Conservation (phyloP, 2,888 invertebrate species). For the Lycocerus yunnanus region DNA sequence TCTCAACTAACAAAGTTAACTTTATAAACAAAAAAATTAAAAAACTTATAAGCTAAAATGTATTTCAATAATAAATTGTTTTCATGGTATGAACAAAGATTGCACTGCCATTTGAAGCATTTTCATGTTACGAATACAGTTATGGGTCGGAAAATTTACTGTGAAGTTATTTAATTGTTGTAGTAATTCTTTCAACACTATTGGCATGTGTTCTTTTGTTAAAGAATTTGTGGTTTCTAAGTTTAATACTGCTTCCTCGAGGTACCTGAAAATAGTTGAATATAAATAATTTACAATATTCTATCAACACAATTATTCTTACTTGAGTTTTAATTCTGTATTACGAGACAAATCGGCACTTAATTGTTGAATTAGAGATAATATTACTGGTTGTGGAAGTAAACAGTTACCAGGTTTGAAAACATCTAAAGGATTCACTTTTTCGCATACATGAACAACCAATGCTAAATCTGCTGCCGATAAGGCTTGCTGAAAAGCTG, state of each 20-base stretch:
- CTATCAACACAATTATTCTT: conserved; percentile 39
- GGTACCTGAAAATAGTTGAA: conserved; percentile 65
- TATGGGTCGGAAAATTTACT: conserved; percentile 66
- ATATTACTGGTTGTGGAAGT: conserved; percentile 84
- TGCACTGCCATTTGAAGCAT: conserved; percentile 76
- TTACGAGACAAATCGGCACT: conserved; percentile 86
- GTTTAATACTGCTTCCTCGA: conserved; percentile 85
- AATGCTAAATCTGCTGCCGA: conserved; percentile 85
- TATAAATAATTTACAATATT: background rate
- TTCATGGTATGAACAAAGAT: conserved; percentile 25
- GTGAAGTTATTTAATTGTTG: conserved; percentile 76
- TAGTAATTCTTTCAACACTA: conserved; percentile 75
- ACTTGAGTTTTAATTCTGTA: conserved; percentile 83
- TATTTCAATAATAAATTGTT: background rate
- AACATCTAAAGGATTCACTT: conserved; percentile 78
- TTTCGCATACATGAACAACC: conserved; percentile 85
- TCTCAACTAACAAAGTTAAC: background rate
- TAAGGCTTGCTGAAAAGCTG: conserved; percentile 90
- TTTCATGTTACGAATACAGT: conserved; percentile 67
- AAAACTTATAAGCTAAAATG: conserved; percentile 3
- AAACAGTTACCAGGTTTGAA: conserved; percentile 73
- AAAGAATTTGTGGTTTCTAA: conserved; percentile 77
- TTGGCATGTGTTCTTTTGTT: conserved; percentile 81
- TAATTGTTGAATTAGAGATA: conserved; percentile 93
- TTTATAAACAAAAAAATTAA: background rate